A percentile compares a stretch with the other conserved stretches of the same genome.
Evolutionary conservation across 2,113 vertebrate species (phyloP).

Genomic region (Telmatochromis sp.): DNA sequence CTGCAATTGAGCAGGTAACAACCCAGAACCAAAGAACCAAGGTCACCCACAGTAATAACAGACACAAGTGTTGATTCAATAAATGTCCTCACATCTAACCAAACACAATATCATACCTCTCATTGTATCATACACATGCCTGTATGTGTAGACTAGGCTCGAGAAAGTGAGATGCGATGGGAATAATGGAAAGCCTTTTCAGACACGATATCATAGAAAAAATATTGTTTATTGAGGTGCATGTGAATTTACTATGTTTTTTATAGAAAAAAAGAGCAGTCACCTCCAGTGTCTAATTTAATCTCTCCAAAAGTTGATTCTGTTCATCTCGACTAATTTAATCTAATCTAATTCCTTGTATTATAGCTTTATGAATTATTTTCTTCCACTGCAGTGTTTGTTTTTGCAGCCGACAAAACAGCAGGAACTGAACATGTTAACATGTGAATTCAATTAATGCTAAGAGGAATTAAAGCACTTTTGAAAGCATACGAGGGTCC

Average conservation of each 20-base stretch:
- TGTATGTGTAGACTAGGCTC: neutral
- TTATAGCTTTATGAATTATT: fast-evolving
- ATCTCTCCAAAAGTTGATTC: neutral
- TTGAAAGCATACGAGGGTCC: fast-evolving
- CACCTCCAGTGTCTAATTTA: neutral
- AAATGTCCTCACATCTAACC: neutral
- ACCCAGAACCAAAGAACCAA: neutral
- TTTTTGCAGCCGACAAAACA: neutral
- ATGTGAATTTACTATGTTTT: neutral
- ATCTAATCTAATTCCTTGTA: fast-evolving
- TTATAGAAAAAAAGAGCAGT: neutral
- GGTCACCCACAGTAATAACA: neutral
- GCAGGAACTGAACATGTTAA: neutral
- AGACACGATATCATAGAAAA: neutral
- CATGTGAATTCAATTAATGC: neutral
- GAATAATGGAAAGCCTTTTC: neutral
- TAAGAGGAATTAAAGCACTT: neutral
- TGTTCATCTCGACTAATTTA: fast-evolving
- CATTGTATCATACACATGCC: fast-evolving
- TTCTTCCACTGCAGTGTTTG: neutral
- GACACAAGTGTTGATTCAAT: fast-evolving
- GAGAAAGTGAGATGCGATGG: fast-evolving
- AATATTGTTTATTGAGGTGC: neutral
- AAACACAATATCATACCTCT: neutral
- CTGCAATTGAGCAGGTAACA: neutral